phyloP scores from a whole-genome alignment of 2,113 vertebrate genomes.

The Pterophyllum scalare region DNA sequence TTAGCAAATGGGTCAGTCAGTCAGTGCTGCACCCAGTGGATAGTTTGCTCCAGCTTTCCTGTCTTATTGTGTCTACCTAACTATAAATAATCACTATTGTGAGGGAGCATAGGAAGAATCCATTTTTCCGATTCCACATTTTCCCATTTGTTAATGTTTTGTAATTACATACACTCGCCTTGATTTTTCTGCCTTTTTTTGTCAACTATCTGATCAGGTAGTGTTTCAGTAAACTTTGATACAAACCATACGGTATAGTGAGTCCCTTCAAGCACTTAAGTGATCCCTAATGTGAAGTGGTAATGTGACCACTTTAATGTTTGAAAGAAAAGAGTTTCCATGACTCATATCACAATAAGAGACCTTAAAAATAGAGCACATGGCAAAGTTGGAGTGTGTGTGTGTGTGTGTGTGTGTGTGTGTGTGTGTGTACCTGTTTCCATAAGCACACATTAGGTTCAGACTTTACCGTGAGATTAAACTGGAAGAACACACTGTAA shows the following conservation, averaged over 20 bases:
- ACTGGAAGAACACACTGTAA: conserved; percentile 5
- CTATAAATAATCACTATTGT: background rate
- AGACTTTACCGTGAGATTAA: conserved; percentile 27
- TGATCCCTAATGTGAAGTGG: background rate
- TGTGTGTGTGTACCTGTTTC: background rate
- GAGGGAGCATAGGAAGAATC: background rate
- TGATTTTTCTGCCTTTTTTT: background rate
- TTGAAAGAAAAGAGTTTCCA: background rate
- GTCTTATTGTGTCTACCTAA: background rate
- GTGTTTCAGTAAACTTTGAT: background rate
- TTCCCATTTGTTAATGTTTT: background rate
- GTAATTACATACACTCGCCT: background rate
- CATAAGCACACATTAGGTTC: background rate
- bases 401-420: background rate
- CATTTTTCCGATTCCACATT: background rate
- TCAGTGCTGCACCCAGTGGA: background rate
- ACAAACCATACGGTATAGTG: background rate
- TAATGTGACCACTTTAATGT: background rate
- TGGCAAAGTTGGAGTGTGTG: background rate
- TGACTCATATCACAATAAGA: background rate
- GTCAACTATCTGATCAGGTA: background rate
- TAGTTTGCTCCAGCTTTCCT: background rate
- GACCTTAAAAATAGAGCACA: background rate
- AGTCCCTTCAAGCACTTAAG: background rate
- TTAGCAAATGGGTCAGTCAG: conserved; percentile 25